phyloP scores from a whole-genome alignment of 2,888 invertebrate genomes.

The Pyrochroa serraticornis region DNA sequence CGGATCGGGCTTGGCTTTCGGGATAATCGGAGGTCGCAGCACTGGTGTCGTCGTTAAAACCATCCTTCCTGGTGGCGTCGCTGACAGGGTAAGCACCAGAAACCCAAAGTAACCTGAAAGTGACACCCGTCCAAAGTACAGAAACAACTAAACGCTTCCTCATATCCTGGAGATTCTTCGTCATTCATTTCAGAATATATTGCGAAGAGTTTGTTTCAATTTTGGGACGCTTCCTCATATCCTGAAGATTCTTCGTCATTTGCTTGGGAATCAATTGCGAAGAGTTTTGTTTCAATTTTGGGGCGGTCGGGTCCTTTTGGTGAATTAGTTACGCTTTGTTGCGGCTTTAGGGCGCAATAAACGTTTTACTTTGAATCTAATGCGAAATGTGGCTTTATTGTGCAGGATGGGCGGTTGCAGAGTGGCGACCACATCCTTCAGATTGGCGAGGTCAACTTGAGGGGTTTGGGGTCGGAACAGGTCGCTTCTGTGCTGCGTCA shows the following conservation, averaged over 20 bases:
- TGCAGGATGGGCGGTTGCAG: constrained; percentile 90
- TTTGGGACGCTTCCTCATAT: no score
- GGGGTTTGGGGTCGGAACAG: constrained; percentile 96
- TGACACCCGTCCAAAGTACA: no score
- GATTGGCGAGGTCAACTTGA: constrained; percentile 91
- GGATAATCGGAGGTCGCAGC: constrained; percentile 89
- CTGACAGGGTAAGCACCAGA: constrained; percentile 79
- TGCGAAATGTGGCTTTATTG: constrained; percentile 1
- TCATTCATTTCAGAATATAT: no score
- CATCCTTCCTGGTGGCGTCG: constrained; percentile 90
- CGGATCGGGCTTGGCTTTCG: constrained; percentile 90
- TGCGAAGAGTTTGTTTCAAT: no score
- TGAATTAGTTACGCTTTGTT: no score
- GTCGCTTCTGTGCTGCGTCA: constrained; percentile 89
- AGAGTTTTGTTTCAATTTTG: no score
- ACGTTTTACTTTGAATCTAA: not conserved
- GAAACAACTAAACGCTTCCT: no score
- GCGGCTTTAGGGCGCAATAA: not conserved
- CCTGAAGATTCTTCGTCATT: no score
- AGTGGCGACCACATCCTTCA: constrained; percentile 98
- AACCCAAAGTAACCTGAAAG: no score
- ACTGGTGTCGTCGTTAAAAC: constrained; percentile 95
- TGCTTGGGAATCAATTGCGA: no score
- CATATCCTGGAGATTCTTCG: no score
- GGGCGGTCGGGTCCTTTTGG: no score